Evolutionary conservation across 2,888 invertebrate species (phyloP).

Genomic region (Cyclophora punctaria): DNA sequence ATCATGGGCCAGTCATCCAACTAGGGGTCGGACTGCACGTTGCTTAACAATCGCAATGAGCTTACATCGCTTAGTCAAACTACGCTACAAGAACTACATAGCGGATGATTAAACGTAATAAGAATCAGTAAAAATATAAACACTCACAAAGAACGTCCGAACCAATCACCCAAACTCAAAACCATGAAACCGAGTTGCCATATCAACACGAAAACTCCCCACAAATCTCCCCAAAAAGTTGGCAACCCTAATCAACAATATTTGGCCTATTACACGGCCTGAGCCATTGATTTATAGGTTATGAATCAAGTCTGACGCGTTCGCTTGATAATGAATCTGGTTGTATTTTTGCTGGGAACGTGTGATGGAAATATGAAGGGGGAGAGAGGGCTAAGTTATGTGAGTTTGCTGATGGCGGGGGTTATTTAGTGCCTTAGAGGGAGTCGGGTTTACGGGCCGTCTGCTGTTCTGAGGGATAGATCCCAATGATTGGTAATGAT

Average conservation of each 20-base stretch:
- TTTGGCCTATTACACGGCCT: constrained; percentile 66
- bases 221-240: too few relatives aligned
- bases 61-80: too few relatives aligned
- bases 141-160: too few relatives aligned
- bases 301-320: constrained; percentile 70
- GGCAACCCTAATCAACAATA: constrained; percentile 39
- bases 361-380: constrained; percentile 69
- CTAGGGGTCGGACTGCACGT: too few relatives aligned
- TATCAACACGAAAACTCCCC: too few relatives aligned
- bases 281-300: constrained; percentile 71
- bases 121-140: too few relatives aligned
- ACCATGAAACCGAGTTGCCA: too few relatives aligned
- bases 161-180: too few relatives aligned
- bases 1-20: too few relatives aligned
- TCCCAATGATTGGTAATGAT: constrained; percentile 23
- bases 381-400: constrained; percentile 34
- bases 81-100: too few relatives aligned
- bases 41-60: too few relatives aligned
- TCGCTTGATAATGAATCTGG: constrained; percentile 70
- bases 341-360: constrained; percentile 62
- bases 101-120: too few relatives aligned
- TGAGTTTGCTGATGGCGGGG: constrained; percentile 24
- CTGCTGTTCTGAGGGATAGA: constrained; percentile 13
- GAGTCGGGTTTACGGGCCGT: constrained; percentile 18
- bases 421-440: constrained; percentile 24